Base-by-base conservation (phyloP, 1,140 invertebrate species). In the Euwallacea similis region DNA sequence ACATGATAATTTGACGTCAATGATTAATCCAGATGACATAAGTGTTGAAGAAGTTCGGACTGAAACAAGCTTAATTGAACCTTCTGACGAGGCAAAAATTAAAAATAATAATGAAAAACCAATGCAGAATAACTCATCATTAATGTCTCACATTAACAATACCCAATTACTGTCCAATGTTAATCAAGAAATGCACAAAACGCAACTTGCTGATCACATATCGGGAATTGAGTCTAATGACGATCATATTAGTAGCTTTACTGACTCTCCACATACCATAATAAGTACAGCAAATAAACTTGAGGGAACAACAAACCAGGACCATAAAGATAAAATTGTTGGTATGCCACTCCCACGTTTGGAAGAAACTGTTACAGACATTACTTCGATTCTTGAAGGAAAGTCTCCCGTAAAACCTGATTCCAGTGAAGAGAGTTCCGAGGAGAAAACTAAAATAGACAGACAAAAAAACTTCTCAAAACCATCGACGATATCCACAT, bases 11-110 rank as follows among this genome's bases (percentile, higher is more conserved):
- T n/a, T 62, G 7, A 42, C 9, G 41, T 10, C 41, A n/a, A 63
- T 63, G 11, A 42, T 50, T 50, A 50, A 50, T 50, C 46, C 46
- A 50, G 46, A 50, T 50, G 46, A 50, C 21, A 50, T 50, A 50
- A 50, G 46, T 13, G 6, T 50, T 50, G 46, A 50, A 50, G 46
- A 50, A 50, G 46, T 33, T 33, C 46, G 13, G 46, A 50, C 46
- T 50, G 9, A 50, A 50, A 50, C 46, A 50, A 50, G 13, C 46
- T 11, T 13, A 50, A 50, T 6, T 33, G 21, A 33, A 33, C 21
- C 21, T 33, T 4, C 21, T 4, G 4, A 33, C 1, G 21, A 4
- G 21, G 4, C 21, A 33, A 33, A 33, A 33, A 33, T 33, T 33
- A 33, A 33, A 33, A 33, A 33, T 33, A 33, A 33, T 33, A 33